phyloP scores from a whole-genome alignment of 2,888 invertebrate genomes.

The Nezara viridula region DNA sequence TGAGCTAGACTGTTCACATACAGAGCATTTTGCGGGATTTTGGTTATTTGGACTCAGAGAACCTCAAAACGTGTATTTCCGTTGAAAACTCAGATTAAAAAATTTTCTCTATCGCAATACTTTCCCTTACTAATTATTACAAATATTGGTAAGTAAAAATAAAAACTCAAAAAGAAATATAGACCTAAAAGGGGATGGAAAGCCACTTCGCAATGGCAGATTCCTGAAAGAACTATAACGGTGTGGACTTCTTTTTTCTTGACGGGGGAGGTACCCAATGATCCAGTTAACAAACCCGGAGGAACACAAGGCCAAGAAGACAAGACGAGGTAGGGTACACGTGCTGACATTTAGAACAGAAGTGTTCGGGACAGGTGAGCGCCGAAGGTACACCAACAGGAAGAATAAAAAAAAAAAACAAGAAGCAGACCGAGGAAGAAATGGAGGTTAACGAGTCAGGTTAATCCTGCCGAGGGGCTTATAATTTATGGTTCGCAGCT shows the following conservation, averaged over 20 bases:
- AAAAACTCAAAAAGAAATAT: not conserved
- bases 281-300: not conserved
- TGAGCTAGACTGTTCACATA: no score
- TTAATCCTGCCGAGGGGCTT: not conserved
- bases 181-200: not conserved
- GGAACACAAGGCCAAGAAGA: not conserved
- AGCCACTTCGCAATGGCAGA: not conserved
- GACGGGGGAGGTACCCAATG: not conserved
- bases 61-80: no score
- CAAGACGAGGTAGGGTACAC: not conserved
- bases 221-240: not conserved
- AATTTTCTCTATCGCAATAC: no score
- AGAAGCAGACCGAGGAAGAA: not conserved
- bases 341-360: not conserved
- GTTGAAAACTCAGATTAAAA: no score
- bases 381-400: not conserved
- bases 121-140: no score
- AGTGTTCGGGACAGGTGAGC: not conserved
- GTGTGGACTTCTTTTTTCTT: not conserved
- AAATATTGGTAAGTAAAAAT: no score
- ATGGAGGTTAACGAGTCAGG: not conserved
- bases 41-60: no score
- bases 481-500: not conserved
- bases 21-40: no score
- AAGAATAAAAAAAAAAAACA: not conserved